phyloP scores from a whole-genome alignment of 2,888 invertebrate species.

The Seira sanloemensis region DNA sequence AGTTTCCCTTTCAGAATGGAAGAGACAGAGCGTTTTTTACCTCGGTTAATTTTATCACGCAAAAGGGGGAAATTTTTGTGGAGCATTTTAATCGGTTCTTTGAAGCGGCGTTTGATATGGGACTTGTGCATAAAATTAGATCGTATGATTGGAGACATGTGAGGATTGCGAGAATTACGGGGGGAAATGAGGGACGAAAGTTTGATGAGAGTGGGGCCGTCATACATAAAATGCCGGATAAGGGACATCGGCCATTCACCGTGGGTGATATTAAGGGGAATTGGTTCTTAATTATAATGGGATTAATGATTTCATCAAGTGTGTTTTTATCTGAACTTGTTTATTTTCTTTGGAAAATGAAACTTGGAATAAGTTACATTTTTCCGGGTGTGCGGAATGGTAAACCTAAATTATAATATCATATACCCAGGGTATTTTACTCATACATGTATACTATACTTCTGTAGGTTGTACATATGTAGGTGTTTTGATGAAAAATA shows the following conservation, averaged over 20 bases:
- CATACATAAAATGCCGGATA: neutral
- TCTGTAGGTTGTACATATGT: neutral
- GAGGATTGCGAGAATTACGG: neutral
- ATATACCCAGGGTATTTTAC: too few species aligned
- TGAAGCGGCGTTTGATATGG: neutral
- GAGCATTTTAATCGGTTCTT: neutral
- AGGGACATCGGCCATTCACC: neutral
- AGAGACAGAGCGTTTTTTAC: slow-evolving; percentile 23
- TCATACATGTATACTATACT: neutral
- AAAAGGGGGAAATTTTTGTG: slow-evolving; percentile 25
- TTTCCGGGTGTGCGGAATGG: too few species aligned
- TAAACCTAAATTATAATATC: too few species aligned
- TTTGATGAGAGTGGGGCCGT: neutral
- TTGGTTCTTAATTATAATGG: neutral
- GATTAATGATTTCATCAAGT: neutral
- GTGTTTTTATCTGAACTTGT: neutral
- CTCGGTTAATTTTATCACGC: neutral
- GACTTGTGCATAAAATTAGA: neutral
- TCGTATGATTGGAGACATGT: neutral
- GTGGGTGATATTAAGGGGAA: neutral
- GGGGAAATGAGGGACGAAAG: neutral
- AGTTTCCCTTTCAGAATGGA: slow-evolving; percentile 18
- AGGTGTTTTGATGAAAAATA: neutral
- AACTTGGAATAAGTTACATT: neutral
- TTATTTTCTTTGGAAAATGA: neutral